Percentiles rank a stretch among this genome's conserved stretches.
Conservation (phyloP, 2,113 vertebrate species). For the Oryctolagus cuniculus region mOryCun1.1 NC_091438.1:95061001-95061500, state of each 20-base stretch:
- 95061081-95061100: background rate
- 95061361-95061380: background rate
- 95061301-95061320: background rate
- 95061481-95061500: background rate
- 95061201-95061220: background rate
- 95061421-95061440: background rate
- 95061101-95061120: background rate
- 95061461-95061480: background rate
- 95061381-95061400: background rate
- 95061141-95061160: background rate
- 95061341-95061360: background rate
- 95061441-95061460: background rate
- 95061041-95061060: background rate
- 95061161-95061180: background rate
- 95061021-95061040: background rate
- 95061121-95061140: background rate
- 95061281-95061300: background rate
- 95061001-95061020: background rate
- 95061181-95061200: background rate
- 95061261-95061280: background rate
- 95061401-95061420: background rate
- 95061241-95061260: background rate
- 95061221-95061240: background rate
- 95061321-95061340: background rate
- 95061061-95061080: background rate